A percentile compares a stretch with the other conserved stretches of the same genome.
Evolutionary conservation across 2,888 invertebrate species (phyloP).

Genomic region (Branchellion lobata): DNA sequence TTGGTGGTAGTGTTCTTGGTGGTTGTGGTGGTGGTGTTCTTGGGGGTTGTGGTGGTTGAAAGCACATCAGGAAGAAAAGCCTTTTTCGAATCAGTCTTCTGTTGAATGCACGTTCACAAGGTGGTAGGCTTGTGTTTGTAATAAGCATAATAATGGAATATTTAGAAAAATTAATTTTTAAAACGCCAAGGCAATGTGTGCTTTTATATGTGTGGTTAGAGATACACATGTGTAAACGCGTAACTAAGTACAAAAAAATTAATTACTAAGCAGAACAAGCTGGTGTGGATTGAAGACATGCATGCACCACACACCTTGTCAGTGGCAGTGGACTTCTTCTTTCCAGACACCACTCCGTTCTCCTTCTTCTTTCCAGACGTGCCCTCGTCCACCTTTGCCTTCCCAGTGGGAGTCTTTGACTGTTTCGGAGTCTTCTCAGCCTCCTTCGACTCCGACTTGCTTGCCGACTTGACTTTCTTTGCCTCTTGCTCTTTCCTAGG

Average conservation of each 20-base stretch:
- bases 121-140: too few relatives aligned
- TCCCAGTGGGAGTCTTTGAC: not conserved
- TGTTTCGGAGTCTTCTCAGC: not conserved
- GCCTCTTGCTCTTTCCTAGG: not conserved
- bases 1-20: slow-evolving; percentile 1
- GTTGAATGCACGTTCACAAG: too few relatives aligned
- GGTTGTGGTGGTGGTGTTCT: not conserved
- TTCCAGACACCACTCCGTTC: not conserved
- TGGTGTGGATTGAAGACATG: too few relatives aligned
- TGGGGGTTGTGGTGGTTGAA: not conserved
- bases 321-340: not conserved
- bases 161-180: too few relatives aligned
- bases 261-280: too few relatives aligned
- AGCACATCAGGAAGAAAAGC: slow-evolving; percentile 35
- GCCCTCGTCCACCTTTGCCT: not conserved
- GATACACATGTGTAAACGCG: too few relatives aligned
- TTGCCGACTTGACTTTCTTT: not conserved
- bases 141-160: too few relatives aligned
- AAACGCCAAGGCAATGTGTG: too few relatives aligned
- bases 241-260: too few relatives aligned
- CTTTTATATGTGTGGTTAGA: too few relatives aligned
- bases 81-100: not conserved
- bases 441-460: not conserved
- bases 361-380: not conserved
- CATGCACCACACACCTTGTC: not conserved